Evolutionary conservation across 1,140 invertebrate species (phyloP).

Genomic region (Alviniconcha marisindica): DNA sequence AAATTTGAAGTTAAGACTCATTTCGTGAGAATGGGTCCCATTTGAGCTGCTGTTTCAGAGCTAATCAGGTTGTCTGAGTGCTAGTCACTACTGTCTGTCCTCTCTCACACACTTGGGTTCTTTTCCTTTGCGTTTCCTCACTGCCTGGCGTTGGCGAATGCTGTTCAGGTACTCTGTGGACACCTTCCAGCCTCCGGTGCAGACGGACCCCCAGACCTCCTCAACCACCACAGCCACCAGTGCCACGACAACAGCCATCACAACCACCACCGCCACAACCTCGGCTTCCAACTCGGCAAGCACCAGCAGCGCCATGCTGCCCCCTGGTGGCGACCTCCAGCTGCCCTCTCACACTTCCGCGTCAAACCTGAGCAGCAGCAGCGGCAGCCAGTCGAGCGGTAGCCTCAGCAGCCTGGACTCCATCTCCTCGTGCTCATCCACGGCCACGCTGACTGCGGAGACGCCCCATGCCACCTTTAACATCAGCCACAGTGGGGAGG

Average conservation of each 20-base stretch:
- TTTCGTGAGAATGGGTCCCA: too few species aligned
- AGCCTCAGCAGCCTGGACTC: conserved; percentile 70
- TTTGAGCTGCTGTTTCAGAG: too few species aligned
- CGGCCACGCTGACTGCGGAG: conserved; percentile 68
- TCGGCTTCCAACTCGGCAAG: conserved; percentile 35
- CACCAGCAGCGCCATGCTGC: conserved; percentile 9
- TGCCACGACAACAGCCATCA: conserved; percentile 36
- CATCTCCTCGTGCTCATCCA: conserved; percentile 68
- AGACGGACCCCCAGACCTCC: conserved; percentile 45
- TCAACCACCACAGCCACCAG: neutral
- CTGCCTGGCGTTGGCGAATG: too few species aligned
- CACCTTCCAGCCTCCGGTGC: conserved; percentile 74
- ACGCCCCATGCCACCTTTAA: conserved; percentile 37
- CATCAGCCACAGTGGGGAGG: neutral
- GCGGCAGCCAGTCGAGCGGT: conserved; percentile 68
- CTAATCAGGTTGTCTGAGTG: too few species aligned
- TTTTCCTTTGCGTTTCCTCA: too few species aligned
- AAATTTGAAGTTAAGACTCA: too few species aligned
- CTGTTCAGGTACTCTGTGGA: conserved; percentile 75
- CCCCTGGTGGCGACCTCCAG: conserved; percentile 10
- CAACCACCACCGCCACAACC: neutral
- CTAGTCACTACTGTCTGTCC: too few species aligned
- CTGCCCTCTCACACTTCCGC: conserved; percentile 48
- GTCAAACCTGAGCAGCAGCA: conserved; percentile 61
- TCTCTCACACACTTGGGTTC: too few species aligned